Conservation (phyloP, 2,113 vertebrate species). For the Catharus minimus region DNA sequence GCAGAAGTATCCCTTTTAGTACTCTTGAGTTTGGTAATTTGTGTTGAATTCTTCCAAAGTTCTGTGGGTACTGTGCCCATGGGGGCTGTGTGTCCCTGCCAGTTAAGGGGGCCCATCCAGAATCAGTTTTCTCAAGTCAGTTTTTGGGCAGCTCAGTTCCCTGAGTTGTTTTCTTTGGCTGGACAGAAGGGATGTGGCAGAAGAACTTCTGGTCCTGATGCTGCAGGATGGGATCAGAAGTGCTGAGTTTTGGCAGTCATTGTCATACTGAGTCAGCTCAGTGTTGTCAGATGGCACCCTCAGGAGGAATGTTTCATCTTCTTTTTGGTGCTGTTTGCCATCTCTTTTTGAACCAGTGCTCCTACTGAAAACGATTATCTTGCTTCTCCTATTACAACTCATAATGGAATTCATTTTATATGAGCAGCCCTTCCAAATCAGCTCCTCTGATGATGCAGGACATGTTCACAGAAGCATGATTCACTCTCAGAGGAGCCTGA, state of each 20-base stretch:
- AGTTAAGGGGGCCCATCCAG: not conserved
- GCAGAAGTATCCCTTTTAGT: not conserved
- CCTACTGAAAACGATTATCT: not conserved
- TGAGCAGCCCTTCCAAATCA: not conserved
- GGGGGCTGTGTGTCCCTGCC: not conserved
- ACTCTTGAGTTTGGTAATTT: not conserved
- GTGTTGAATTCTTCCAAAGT: not conserved
- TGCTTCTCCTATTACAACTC: not conserved
- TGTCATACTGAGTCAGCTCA: not conserved
- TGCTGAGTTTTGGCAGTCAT: not conserved
- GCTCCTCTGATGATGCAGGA: not conserved
- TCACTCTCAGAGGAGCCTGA: not conserved
- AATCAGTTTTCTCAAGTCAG: not conserved
- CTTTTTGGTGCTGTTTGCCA: not conserved
- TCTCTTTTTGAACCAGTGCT: not conserved
- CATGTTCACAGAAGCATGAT: not conserved
- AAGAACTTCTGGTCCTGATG: not conserved
- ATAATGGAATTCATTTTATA: not conserved
- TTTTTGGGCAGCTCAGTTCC: not conserved
- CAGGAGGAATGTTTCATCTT: not conserved
- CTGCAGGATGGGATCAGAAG: not conserved
- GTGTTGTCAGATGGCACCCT: not conserved
- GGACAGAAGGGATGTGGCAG: not conserved
- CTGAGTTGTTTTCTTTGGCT: not conserved
- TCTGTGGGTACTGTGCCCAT: rapidly evolving